phyloP scores from a whole-genome alignment of 2,113 vertebrate genomes.

The Vidua macroura region DNA sequence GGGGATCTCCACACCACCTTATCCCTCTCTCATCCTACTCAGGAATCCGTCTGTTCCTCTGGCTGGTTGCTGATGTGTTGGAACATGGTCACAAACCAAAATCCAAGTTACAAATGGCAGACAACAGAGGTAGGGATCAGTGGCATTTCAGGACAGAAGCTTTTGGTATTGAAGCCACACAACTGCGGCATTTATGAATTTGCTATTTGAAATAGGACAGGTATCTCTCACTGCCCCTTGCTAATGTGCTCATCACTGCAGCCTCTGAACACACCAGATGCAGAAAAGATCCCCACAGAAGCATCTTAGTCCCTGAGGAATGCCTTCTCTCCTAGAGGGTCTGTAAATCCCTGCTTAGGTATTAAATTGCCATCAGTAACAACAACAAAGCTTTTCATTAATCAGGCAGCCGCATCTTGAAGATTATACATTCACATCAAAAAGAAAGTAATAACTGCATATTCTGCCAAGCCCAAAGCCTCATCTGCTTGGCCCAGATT shows the following conservation, averaged over 20 bases:
- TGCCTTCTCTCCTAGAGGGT: neutral
- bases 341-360: neutral
- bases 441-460: neutral
- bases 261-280: neutral
- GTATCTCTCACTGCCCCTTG: neutral
- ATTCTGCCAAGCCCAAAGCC: neutral
- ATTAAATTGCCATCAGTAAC: neutral
- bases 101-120: neutral
- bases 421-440: neutral
- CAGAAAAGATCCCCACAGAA: neutral
- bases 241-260: neutral
- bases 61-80: neutral
- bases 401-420: neutral
- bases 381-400: neutral
- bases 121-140: neutral
- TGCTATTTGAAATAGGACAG: neutral
- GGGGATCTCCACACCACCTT: fast-evolving
- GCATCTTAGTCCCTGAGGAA: neutral
- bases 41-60: neutral
- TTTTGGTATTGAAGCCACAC: neutral
- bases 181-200: neutral
- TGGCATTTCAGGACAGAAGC: neutral
- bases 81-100: neutral
- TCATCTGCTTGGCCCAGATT: neutral
- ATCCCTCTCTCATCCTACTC: neutral